phyloP scores from a whole-genome alignment of 2,113 vertebrate species.

The Urocitellus parryii region DNA sequence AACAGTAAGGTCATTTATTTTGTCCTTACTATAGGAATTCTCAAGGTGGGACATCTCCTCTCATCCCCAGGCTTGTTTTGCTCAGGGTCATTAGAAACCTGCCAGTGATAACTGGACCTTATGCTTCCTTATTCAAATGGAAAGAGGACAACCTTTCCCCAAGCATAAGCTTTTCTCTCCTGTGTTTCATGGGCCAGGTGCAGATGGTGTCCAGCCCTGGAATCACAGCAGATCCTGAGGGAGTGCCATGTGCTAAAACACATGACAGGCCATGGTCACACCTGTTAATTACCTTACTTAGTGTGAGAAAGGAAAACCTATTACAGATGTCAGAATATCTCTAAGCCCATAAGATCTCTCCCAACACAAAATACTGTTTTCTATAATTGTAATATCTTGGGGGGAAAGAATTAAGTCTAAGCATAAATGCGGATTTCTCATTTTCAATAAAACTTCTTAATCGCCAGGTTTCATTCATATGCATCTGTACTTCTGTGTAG shows the following conservation, averaged over 20 bases:
- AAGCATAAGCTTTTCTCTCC: not conserved
- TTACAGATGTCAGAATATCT: not conserved
- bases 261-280: not conserved
- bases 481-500: not conserved
- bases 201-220: not conserved
- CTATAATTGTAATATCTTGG: not conserved
- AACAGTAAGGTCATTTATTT: not conserved
- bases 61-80: not conserved
- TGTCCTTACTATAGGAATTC: not conserved
- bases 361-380: not conserved
- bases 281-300: not conserved
- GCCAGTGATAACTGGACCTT: too few species aligned
- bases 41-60: not conserved
- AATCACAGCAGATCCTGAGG: not conserved
- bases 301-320: not conserved
- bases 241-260: not conserved
- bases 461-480: not conserved
- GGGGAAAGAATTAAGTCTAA: not conserved
- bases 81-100: not conserved
- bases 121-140: not conserved
- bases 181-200: not conserved
- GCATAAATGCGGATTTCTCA: not conserved
- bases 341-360: not conserved
- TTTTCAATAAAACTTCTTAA: constrained; percentile 13
- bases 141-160: constrained; percentile 2